A percentile compares a stretch with the other conserved stretches of the same genome.
phyloP scores from a whole-genome alignment of 1,140 invertebrate genomes.

The Hycleus cichorii region DNA sequence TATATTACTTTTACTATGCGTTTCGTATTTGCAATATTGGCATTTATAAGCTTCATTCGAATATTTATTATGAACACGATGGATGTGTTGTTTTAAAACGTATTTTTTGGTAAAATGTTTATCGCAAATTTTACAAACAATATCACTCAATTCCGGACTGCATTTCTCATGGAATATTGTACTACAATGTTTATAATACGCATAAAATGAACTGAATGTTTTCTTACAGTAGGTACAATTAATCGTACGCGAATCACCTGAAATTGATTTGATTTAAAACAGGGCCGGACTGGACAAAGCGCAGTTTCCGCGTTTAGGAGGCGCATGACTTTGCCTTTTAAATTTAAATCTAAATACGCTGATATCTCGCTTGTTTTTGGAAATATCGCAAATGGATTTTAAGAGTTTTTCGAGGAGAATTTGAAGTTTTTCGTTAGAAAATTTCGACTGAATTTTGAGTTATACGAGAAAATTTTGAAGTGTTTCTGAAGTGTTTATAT shows the following conservation, averaged over 20 bases:
- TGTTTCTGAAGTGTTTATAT: no score
- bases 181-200: slow-evolving; percentile 32
- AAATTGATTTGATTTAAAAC: not conserved
- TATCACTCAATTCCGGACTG: slow-evolving; percentile 35
- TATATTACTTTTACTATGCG: slow-evolving; percentile 36
- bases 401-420: no score
- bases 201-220: slow-evolving; percentile 12
- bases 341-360: no score
- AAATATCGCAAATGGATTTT: no score
- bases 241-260: slow-evolving; percentile 8
- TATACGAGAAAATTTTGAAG: no score
- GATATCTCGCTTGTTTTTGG: no score
- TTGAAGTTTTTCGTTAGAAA: no score
- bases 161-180: slow-evolving; percentile 34
- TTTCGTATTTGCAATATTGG: slow-evolving; percentile 37
- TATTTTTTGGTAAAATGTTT: slow-evolving; percentile 37
- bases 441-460: no score
- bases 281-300: not conserved
- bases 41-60: slow-evolving; percentile 34
- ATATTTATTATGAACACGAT: slow-evolving; percentile 36
- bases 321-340: no score
- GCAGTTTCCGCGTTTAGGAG: no score
- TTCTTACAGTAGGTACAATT: slow-evolving; percentile 20
- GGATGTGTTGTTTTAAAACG: slow-evolving; percentile 37
- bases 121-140: slow-evolving; percentile 36